Evolutionary conservation across 2,797 vertebrate species (phyloP), one percentile per base, ranked within the genome.

Genomic region (Buceros bicornis): DNA sequence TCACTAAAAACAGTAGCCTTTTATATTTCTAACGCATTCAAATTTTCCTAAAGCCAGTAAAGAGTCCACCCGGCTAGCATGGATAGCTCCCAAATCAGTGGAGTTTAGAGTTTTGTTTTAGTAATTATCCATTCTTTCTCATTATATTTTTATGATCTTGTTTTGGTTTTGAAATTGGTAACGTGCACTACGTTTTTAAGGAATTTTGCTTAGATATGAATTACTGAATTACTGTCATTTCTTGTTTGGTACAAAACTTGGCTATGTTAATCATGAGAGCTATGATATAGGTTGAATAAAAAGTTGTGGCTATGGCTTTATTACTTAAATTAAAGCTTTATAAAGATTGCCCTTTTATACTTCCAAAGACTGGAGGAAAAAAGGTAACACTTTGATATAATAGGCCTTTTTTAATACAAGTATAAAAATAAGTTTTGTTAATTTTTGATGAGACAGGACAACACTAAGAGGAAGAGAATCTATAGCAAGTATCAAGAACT

Each of bases 1-100:
- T 62, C 17, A 17, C 4, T 80, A 28, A 51, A 82, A 67, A 0
- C 2, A 57, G 29, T 10, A 47, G 0, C 0, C n/a, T 58, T 71
- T 74, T 77, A 31, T 5, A 26, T 42, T 73, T 66, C 89, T 65
- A 61, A 88, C 8, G 37, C 5, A 82, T 3, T 2, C 1, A 54
- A 43, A 47, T 73, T 58, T 82, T 73, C 54, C 37, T 26, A 69
- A 77, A 87, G 4, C 4, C 7, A n/a, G 10, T 72, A 70, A 8
- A 71, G 89, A 90, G 6, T 17, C 10, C 5, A 86, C 4, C 1
- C 6, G 67, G 13, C 6, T 45, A 61, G 2, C 21, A 69, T 7
- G 6, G 28, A 51, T 10, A 60, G 15, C 24, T 81, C 16, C 19
- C 6, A 71, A 8, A 42, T 40, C 18, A 47, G 26, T 73, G 4